Percentiles rank a stretch among this genome's conserved stretches.
Evolutionary conservation across 2,888 invertebrate genomes (phyloP).

Genomic region (Chrysopilus asiliformis): DNA sequence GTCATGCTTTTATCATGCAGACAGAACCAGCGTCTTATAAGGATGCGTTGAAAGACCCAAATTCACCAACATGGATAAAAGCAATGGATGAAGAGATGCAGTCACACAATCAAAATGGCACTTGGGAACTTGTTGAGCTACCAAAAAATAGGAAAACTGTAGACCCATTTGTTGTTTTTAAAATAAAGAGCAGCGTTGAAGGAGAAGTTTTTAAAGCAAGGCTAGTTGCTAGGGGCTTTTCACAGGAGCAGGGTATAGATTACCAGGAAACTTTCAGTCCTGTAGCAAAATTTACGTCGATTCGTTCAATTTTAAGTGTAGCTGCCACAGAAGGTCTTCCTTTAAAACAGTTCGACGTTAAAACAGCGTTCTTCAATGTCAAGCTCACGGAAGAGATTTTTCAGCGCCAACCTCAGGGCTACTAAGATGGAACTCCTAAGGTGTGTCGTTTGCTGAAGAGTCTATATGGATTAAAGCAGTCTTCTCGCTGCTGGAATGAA

Average conservation of each 20-base stretch:
- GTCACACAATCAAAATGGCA: conserved; percentile 12
- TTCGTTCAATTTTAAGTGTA: conserved; percentile 16
- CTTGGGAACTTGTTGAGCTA: conserved; percentile 13
- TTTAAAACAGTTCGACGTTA: conserved; percentile 7
- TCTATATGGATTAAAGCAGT: conserved; percentile 10
- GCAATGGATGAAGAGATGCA: conserved; percentile 16
- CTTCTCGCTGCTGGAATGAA: conserved; percentile 8
- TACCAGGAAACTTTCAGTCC: conserved; percentile 24
- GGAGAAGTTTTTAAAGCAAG: conserved; percentile 20
- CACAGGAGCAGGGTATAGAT: conserved; percentile 19
- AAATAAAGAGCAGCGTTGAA: conserved; percentile 16
- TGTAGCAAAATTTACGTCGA: conserved; percentile 19
- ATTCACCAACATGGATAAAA: conserved; percentile 14
- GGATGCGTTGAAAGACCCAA: conserved; percentile 12
- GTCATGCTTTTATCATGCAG: no score
- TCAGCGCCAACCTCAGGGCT: conserved; percentile 8
- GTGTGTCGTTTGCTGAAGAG: conserved; percentile 6
- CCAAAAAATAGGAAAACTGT: conserved; percentile 11
- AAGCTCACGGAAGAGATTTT: conserved; percentile 7
- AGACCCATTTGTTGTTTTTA: conserved; percentile 20
- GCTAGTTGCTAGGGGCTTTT: conserved; percentile 21
- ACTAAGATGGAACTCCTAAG: conserved; percentile 1
- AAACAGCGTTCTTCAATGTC: conserved; percentile 8
- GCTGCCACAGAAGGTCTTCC: conserved; percentile 1
- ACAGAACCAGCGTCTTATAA: conserved; percentile 13